Conservation (phyloP, 2,113 vertebrate species). For the Cariama cristata region DNA sequence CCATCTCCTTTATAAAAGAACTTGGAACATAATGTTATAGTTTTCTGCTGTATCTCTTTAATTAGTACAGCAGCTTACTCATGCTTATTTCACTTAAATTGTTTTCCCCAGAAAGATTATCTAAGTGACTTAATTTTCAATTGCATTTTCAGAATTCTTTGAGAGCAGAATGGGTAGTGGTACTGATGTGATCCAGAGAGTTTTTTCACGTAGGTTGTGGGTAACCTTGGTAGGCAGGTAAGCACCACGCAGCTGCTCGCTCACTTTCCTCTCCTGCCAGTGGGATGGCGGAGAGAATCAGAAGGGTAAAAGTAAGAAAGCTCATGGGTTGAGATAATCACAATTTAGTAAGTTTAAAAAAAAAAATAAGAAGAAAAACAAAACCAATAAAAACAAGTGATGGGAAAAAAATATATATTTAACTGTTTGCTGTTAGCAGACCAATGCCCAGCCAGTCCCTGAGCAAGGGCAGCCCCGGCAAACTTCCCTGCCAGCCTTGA, state of each 20-base stretch:
- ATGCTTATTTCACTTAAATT: background rate
- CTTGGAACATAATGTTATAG: background rate
- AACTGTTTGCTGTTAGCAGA: background rate
- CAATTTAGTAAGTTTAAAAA: background rate
- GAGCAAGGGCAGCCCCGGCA: fast-evolving
- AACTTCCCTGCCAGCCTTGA: background rate
- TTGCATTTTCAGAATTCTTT: background rate
- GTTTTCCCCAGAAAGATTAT: background rate
- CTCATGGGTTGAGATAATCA: background rate
- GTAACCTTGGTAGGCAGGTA: background rate
- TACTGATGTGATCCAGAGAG: background rate
- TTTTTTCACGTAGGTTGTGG: background rate
- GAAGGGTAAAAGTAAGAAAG: background rate
- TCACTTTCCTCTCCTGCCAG: fast-evolving
- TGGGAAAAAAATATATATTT: background rate
- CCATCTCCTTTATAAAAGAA: background rate
- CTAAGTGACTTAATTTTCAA: background rate
- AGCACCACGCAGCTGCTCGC: background rate
- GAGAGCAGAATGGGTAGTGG: background rate
- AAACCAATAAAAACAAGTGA: background rate
- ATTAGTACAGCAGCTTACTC: background rate
- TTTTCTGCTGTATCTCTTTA: background rate
- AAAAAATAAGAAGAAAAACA: too few relatives aligned
- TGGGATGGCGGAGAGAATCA: background rate
- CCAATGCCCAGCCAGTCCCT: background rate